A percentile compares a stretch with the other conserved stretches of the same genome.
Conservation (phyloP, 2,888 invertebrate species). For the Dicranocentrus wangi region DNA sequence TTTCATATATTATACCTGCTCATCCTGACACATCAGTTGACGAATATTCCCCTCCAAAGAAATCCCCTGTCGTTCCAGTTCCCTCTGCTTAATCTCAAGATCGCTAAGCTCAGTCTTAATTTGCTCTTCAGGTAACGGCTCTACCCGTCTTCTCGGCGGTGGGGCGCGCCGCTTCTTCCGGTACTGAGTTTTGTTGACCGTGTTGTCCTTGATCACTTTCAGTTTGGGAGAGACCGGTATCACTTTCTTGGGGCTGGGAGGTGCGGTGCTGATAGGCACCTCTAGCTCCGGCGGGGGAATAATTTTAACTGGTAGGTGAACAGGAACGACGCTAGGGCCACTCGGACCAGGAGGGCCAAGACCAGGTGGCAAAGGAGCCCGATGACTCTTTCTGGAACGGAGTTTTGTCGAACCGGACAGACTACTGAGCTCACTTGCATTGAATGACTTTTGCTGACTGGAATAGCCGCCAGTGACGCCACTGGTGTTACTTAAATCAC, state of each 20-base stretch:
- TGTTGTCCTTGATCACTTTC: constrained; percentile 67
- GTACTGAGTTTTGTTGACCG: constrained; percentile 55
- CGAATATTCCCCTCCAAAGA: constrained; percentile 91
- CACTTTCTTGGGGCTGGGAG: constrained; percentile 59
- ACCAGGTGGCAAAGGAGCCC: constrained; percentile 74
- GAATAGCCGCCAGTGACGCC: constrained; percentile 65
- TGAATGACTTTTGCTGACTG: constrained; percentile 60
- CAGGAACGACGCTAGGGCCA: not conserved
- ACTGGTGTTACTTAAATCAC: constrained; percentile 66
- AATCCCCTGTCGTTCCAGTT: constrained; percentile 92
- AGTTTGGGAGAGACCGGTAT: constrained; percentile 71
- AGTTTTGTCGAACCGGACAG: constrained; percentile 60
- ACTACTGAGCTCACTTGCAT: constrained; percentile 62
- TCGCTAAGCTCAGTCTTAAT: constrained; percentile 82
- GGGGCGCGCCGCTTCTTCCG: constrained; percentile 77
- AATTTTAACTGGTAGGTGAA: constrained; percentile 43
- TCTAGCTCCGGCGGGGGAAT: not conserved
- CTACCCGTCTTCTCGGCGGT: constrained; percentile 69
- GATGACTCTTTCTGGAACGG: constrained; percentile 73
- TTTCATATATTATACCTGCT: constrained; percentile 56
- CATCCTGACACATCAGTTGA: constrained; percentile 61
- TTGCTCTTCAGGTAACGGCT: constrained; percentile 77
- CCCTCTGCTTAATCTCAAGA: constrained; percentile 90
- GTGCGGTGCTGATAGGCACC: not conserved
- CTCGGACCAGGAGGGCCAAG: constrained; percentile 61